Conservation (phyloP, 2,888 invertebrate species). For the Lasioglossum figueresi region DNA sequence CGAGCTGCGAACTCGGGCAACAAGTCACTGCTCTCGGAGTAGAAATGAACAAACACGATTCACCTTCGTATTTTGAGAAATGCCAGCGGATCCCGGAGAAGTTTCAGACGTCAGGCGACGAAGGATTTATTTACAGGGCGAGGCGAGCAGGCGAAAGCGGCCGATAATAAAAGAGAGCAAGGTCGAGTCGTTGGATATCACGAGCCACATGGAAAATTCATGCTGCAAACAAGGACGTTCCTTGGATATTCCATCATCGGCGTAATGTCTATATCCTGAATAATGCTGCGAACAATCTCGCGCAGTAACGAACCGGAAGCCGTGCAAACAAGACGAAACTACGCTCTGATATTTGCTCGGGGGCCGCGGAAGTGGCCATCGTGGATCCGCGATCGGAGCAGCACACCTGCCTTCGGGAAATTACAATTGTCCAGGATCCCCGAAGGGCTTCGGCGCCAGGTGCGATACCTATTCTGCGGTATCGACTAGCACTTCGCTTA, state of each 20-base stretch:
- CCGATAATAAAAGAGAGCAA: constrained; percentile 34
- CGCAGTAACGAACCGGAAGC: constrained; percentile 55
- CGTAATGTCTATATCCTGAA: constrained; percentile 63
- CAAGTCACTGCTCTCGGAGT: too few species aligned
- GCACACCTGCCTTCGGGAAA: constrained; percentile 42
- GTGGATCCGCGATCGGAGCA: constrained; percentile 36
- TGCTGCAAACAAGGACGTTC: constrained; percentile 34
- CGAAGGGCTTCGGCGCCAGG: constrained; percentile 28
- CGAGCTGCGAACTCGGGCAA: too few species aligned
- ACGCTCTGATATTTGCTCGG: constrained; percentile 49
- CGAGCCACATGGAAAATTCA: constrained; percentile 40
- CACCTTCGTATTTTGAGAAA: neutral
- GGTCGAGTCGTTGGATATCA: constrained; percentile 22
- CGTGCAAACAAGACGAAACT: constrained; percentile 55
- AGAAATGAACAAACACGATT: neutral
- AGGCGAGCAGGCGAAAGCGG: constrained; percentile 5
- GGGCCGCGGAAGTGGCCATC: constrained; percentile 44
- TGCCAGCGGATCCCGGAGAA: neutral
- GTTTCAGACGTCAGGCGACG: constrained; percentile 1
- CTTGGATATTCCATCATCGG: constrained; percentile 62
- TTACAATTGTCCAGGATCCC: constrained; percentile 46
- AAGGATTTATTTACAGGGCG: constrained; percentile 21
- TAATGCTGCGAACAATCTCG: constrained; percentile 63
- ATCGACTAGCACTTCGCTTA: neutral
- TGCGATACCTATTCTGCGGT: constrained; percentile 30